A percentile compares a stretch with the other conserved stretches of the same genome.
phyloP scores from a whole-genome alignment of 64 coral and sea anemone species.

The Pocillopora verrucosa region DNA sequence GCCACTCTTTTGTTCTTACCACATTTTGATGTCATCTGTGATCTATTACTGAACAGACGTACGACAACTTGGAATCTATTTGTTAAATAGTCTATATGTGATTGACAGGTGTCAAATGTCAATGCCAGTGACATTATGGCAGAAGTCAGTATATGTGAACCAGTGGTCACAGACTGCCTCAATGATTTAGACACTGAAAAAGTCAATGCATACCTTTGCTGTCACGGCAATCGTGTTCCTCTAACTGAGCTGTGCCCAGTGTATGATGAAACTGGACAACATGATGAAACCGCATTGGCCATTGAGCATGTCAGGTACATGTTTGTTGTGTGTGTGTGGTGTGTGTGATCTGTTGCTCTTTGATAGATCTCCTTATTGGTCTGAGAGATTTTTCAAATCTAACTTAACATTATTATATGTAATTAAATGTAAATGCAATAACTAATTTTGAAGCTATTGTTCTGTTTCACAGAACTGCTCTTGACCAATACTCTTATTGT shows the following conservation, averaged over 20 bases:
- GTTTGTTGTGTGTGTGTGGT: not conserved
- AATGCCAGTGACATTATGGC: slow-evolving; percentile 68
- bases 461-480: too few relatives aligned
- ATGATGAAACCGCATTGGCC: slow-evolving; percentile 88
- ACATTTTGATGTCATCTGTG: too few relatives aligned
- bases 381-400: not conserved
- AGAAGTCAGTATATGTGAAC: slow-evolving; percentile 72
- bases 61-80: too few relatives aligned
- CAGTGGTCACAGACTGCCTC: slow-evolving; percentile 64
- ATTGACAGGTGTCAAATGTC: slow-evolving; percentile 75
- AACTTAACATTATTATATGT: too few relatives aligned
- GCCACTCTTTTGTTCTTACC: too few relatives aligned
- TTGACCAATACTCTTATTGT: too few relatives aligned
- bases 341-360: not conserved
- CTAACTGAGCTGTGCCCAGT: slow-evolving; percentile 84
- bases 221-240: slow-evolving; percentile 59
- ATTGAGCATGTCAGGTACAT: slow-evolving; percentile 94
- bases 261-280: slow-evolving; percentile 92
- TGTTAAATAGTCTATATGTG: not conserved
- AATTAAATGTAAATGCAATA: too few relatives aligned
- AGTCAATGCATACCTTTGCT: slow-evolving; percentile 19
- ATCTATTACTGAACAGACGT: too few relatives aligned
- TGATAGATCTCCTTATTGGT: not conserved
- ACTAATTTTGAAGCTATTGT: too few relatives aligned
- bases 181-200: slow-evolving; percentile 31